Conservation (phyloP, 2,797 vertebrate genomes). For the Miopithecus talapoin region DNA sequence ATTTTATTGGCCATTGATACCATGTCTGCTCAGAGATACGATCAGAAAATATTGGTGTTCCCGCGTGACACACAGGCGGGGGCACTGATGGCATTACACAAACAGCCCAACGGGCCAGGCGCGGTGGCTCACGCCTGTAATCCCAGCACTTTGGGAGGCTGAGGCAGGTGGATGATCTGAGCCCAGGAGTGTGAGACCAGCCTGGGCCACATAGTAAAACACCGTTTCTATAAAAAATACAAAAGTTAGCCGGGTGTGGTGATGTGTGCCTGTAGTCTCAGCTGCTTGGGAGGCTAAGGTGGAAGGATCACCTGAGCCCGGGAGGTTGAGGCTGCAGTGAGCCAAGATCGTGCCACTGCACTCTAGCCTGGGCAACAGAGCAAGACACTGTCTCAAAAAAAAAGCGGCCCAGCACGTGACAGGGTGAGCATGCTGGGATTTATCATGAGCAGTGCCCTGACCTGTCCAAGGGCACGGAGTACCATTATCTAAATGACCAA, state of each 20-base stretch:
- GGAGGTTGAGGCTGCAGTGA: not conserved
- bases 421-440: no score
- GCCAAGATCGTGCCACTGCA: no score
- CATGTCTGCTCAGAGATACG: not conserved
- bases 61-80: no score
- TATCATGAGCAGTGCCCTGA: not conserved
- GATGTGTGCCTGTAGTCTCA: not conserved
- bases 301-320: not conserved
- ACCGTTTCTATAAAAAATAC: no score
- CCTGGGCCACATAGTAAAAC: no score
- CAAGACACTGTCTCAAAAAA: no score
- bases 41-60: not conserved
- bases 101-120: not conserved
- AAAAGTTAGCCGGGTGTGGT: no score
- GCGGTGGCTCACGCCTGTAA: fast-evolving
- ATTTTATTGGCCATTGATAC: not conserved
- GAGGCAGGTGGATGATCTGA: no score
- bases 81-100: not conserved
- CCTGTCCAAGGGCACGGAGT: fast-evolving
- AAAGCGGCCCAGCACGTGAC: no score
- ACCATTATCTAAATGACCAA: not conserved
- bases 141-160: not conserved
- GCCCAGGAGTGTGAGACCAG: no score
- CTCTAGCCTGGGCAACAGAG: no score
- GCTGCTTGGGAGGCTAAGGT: not conserved